These are phyloP conservation scores for Leptura quadrifasciata DNA, from an alignment of 2,888 invertebrate genomes.

Conservation along the genomic window DNA sequence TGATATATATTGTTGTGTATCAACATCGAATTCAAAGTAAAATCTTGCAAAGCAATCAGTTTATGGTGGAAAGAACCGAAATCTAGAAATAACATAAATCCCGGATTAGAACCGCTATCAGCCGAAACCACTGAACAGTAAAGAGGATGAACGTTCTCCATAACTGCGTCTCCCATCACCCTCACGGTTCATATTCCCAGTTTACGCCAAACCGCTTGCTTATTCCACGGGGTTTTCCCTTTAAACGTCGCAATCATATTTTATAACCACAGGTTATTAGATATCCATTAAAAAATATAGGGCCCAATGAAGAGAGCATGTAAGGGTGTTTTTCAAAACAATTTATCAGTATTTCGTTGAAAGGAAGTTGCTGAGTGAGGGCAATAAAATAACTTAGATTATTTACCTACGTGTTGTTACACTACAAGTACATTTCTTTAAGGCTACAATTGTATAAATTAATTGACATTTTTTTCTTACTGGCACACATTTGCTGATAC, in stretches of 20 bases:
- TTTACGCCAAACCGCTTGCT: slow-evolving; percentile 30
- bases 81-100: slow-evolving; percentile 73
- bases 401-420: no score
- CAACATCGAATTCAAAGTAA: slow-evolving; percentile 43
- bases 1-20: slow-evolving; percentile 37
- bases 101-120: slow-evolving; percentile 72
- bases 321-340: no score
- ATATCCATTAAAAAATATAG: not conserved
- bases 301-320: no score
- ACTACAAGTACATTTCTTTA: no score
- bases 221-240: slow-evolving; percentile 16
- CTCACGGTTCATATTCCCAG: slow-evolving; percentile 39
- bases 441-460: no score
- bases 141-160: slow-evolving; percentile 68
- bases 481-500: no score
- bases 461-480: no score
- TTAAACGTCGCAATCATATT: slow-evolving; percentile 37
- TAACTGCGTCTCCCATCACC: slow-evolving; percentile 54
- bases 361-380: no score
- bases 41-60: slow-evolving; percentile 56
- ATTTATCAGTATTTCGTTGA: no score
- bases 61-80: slow-evolving; percentile 60
- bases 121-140: slow-evolving; percentile 72
- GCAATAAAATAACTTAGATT: no score
- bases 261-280: slow-evolving; percentile 19